phyloP scores from a whole-genome alignment of 1,140 invertebrate species.

The Anastatus disparis region DNA sequence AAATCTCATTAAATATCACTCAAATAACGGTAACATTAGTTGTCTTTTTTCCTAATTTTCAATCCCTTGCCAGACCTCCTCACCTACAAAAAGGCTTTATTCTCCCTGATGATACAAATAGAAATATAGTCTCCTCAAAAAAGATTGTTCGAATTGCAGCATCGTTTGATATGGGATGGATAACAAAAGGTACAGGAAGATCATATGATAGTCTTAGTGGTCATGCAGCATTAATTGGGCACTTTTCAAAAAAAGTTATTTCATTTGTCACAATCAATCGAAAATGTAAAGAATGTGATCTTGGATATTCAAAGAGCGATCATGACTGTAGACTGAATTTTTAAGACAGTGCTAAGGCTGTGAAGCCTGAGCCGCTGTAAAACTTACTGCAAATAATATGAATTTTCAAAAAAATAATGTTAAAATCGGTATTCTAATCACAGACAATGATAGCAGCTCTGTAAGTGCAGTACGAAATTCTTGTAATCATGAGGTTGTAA shows the following conservation, averaged over 20 bases:
- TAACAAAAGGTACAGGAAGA: constrained; percentile 40
- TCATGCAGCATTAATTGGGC: constrained; percentile 41
- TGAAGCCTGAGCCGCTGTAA: constrained; percentile 10
- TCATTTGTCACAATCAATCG: constrained; percentile 36
- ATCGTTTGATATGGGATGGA: constrained; percentile 44
- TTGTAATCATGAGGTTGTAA: constrained; percentile 34
- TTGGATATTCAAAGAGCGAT: constrained; percentile 23
- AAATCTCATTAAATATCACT: too few species aligned
- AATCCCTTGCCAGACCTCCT: not conserved
- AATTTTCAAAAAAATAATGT: constrained; percentile 35
- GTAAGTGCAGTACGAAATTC: constrained; percentile 35
- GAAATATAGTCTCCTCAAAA: too few species aligned
- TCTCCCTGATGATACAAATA: too few species aligned
- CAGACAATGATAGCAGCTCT: constrained; percentile 41
- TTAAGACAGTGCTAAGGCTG: constrained; percentile 3
- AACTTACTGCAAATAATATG: constrained; percentile 31
- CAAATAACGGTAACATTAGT: not conserved
- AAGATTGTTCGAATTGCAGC: not conserved
- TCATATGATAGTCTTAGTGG: constrained; percentile 45
- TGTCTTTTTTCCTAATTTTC: too few species aligned
- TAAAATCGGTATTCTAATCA: constrained; percentile 13
- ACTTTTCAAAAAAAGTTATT: constrained; percentile 41
- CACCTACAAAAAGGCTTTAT: too few species aligned
- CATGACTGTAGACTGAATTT: constrained; percentile 44
- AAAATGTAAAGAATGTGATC: constrained; percentile 42